phyloP scores from a whole-genome alignment of 2,797 vertebrate species.

The Dendrocincla tyrannina region DNA sequence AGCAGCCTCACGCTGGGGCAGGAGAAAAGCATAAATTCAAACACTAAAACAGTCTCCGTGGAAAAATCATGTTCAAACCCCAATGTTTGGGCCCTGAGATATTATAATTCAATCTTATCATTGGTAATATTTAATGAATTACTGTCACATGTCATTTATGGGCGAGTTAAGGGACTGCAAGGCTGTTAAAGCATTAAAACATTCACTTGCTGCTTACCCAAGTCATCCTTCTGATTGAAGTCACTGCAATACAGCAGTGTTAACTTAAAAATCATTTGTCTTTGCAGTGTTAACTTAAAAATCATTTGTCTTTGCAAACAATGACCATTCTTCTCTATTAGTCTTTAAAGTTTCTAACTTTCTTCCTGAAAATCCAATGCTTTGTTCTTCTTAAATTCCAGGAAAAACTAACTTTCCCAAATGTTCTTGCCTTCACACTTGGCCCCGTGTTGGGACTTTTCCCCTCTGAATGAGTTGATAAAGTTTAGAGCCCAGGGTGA shows the following conservation, averaged over 20 bases:
- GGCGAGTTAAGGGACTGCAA: background rate
- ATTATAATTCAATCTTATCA: background rate
- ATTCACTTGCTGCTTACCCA: background rate
- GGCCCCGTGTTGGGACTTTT: background rate
- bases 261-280: no score
- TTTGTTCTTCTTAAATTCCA: accelerated
- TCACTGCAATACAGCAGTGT: background rate
- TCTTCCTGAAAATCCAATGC: background rate
- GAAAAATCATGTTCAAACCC: background rate
- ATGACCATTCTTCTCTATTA: background rate
- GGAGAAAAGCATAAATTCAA: background rate
- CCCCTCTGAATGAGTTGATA: accelerated
- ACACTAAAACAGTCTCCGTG: background rate
- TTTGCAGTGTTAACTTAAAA: background rate
- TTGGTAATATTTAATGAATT: background rate
- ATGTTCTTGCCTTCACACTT: background rate
- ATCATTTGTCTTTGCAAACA: background rate
- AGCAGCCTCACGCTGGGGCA: accelerated
- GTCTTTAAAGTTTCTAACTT: background rate
- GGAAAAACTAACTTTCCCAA: background rate
- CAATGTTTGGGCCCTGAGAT: background rate
- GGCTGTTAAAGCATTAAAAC: background rate
- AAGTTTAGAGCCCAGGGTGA: background rate
- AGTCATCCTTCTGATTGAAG: background rate
- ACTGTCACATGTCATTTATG: background rate